Conservation (phyloP, 1,140 invertebrate genomes). For the Brachionus calyciflorus region DNA sequence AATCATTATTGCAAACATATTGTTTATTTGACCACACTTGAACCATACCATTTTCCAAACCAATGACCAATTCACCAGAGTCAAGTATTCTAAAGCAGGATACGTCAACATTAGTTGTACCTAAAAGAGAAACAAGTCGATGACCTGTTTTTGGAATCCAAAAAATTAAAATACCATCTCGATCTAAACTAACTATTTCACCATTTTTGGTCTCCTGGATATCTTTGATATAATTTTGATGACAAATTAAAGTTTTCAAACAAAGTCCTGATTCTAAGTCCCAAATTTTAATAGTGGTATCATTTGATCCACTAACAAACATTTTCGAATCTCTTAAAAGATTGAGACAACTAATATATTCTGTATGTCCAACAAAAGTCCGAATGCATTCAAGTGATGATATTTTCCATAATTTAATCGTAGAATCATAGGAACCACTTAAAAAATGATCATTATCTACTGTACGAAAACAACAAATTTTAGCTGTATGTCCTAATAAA, state of each 20-base stretch:
- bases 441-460: not conserved
- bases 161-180: not conserved
- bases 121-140: not conserved
- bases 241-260: not conserved
- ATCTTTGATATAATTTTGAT: not conserved
- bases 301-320: not conserved
- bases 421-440: not conserved
- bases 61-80: too few relatives aligned
- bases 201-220: not conserved
- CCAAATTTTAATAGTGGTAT: not conserved
- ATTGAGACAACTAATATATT: not conserved
- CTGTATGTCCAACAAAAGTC: not conserved
- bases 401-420: constrained; percentile 8
- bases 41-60: too few relatives aligned
- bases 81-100: too few relatives aligned
- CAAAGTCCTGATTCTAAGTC: not conserved
- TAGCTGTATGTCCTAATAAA: not conserved
- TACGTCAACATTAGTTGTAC: too few relatives aligned
- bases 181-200: not conserved
- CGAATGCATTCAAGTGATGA: not conserved
- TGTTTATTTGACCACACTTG: too few relatives aligned
- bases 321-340: not conserved
- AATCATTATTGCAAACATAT: too few relatives aligned
- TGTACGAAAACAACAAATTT: not conserved
- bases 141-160: not conserved